These are phyloP conservation scores for Acleris holmiana DNA, from an alignment of 2,888 invertebrate genomes.

Conservation along the genomic window DNA sequence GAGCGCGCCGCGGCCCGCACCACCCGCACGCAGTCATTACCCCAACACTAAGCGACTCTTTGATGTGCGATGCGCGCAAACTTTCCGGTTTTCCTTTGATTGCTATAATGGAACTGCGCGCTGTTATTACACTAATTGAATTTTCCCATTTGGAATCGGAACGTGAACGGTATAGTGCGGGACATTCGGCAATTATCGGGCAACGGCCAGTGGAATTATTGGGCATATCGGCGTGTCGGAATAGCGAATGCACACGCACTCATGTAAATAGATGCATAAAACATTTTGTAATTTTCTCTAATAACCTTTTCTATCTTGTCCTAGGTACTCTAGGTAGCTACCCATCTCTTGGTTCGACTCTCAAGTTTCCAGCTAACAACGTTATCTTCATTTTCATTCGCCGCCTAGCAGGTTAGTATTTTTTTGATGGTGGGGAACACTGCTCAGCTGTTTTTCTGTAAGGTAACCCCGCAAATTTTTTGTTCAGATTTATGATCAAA, in stretches of 20 bases:
- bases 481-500: too few relatives aligned
- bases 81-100: conserved; percentile 80
- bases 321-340: background rate
- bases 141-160: conserved; percentile 51
- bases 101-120: conserved; percentile 77
- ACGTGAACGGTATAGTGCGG: conserved; percentile 23
- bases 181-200: conserved; percentile 44
- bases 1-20: too few relatives aligned
- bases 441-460: too few relatives aligned
- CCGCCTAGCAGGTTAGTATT: too few relatives aligned
- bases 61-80: conserved; percentile 78
- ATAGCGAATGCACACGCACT: background rate
- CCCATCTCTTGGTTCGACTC: too few relatives aligned
- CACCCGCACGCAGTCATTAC: conserved; percentile 57
- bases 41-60: conserved; percentile 71
- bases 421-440: too few relatives aligned
- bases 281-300: background rate
- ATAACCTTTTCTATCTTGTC: background rate
- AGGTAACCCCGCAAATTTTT: too few relatives aligned
- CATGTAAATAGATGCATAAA: background rate
- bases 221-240: conserved; percentile 4
- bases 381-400: too few relatives aligned
- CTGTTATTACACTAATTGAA: conserved; percentile 81
- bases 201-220: conserved; percentile 7
- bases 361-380: too few relatives aligned